Evolutionary conservation across 2,797 vertebrate genomes (phyloP).

Genomic region (Triplophysa bombifrons): DNA sequence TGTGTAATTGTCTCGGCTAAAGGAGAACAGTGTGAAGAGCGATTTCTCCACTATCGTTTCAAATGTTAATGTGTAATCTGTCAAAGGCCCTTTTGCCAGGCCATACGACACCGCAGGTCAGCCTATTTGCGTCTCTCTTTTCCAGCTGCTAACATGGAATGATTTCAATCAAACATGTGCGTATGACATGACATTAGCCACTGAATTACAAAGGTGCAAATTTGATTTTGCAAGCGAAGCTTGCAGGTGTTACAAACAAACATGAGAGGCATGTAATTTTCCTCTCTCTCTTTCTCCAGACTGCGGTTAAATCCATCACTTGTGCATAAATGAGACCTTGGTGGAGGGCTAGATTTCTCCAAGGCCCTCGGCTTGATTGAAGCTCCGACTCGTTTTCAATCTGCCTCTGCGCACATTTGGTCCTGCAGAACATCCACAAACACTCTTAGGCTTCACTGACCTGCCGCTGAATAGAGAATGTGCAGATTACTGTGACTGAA

Average conservation of each 20-base stretch:
- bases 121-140: conserved; percentile 21
- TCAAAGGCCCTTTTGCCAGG: conserved; percentile 27
- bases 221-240: conserved; percentile 21
- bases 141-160: neutral
- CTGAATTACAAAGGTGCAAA: conserved; percentile 38
- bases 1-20: conserved; percentile 55
- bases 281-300: conserved; percentile 9
- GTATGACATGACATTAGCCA: conserved; percentile 24
- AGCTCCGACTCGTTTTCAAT: conserved; percentile 73
- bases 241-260: conserved; percentile 36
- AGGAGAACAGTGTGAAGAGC: conserved; percentile 52
- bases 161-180: conserved; percentile 41
- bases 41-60: conserved; percentile 34
- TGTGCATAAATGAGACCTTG: conserved; percentile 70
- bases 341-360: conserved; percentile 69
- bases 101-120: conserved; percentile 13
- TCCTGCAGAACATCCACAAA: conserved; percentile 45
- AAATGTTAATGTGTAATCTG: conserved; percentile 54
- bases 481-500: conserved; percentile 78
- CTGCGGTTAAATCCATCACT: conserved; percentile 67
- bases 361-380: conserved; percentile 72
- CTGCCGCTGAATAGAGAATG: conserved; percentile 74
- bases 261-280: conserved; percentile 31
- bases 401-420: conserved; percentile 52
- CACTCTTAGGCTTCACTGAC: conserved; percentile 75